Base-by-base conservation (phyloP, 2,797 vertebrate genomes). In the Sebastes nivosus region DNA sequence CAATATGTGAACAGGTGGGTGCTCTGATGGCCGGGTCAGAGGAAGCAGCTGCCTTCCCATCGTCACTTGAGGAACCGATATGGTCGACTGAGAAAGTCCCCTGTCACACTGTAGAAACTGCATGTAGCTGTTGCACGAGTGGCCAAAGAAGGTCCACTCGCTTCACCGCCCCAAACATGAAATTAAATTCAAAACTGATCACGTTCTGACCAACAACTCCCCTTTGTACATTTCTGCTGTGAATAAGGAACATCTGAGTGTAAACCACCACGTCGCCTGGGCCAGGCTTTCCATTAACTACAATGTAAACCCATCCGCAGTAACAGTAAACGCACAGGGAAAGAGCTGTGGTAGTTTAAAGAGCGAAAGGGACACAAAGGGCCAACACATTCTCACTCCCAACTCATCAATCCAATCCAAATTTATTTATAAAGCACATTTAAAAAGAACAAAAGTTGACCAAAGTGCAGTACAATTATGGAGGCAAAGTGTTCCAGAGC, bases 41-140 rank as follows among this genome's bases (percentile, higher is more conserved):
- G 67, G 71, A 80, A 85, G 60, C 86, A 77, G 78, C 81, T 86
- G 85, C 74, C 46, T 75, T 70, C 24, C 46, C 13, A 20, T 78
- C 34, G 13, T 69, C 80, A 72, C 84, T 72, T 20, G 52, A 67
- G 61, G 68, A 84, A 32, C 16, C 1, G 46, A 69, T 36, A 29
- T 14, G 68, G 52, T 52, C 73, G 75, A 75, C 59, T 73, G 67
- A 72, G n/a, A 67, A 55, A 5, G 36, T 34, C n/a, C n/a, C n/a
- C n/a, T n/a, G 79, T 50, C 70, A 20, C 58, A 42, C 4, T 36
- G 30, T 5, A 69, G 32, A 75, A 22, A 36, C 32, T 65, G 11
- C 12, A 14, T 67, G 55, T 55, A 55, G 34, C 18, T 20, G 12
- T 9, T 46, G 8, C n/a, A 50, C 67, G 42, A 5, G 16, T 22